phyloP scores from a whole-genome alignment of 2,888 invertebrate species.

The Latrodectus hesperus region DNA sequence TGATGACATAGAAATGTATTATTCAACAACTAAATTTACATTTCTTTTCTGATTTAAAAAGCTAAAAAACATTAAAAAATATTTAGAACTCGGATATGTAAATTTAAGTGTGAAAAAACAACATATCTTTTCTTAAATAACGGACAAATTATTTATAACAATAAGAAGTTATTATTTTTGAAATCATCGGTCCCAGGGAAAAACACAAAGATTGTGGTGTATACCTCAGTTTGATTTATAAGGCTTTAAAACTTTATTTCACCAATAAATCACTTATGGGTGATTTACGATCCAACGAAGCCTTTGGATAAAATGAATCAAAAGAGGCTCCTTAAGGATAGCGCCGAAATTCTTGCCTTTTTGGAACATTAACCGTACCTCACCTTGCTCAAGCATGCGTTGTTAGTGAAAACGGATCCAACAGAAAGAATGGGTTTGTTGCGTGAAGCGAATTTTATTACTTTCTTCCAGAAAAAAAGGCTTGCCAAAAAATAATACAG shows the following conservation, averaged over 20 bases:
- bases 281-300: constrained; percentile 36
- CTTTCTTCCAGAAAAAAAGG: constrained; percentile 27
- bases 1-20: too few relatives aligned
- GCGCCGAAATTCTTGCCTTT: constrained; percentile 6
- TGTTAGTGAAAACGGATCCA: constrained; percentile 54
- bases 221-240: constrained; percentile 9
- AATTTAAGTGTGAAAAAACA: too few relatives aligned
- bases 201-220: too few relatives aligned
- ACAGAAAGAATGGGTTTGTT: constrained; percentile 27
- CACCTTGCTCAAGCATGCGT: constrained; percentile 48
- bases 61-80: too few relatives aligned
- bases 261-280: constrained; percentile 26
- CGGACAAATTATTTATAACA: too few relatives aligned
- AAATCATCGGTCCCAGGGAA: too few relatives aligned
- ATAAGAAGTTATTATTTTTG: too few relatives aligned
- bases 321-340: not conserved
- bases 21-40: too few relatives aligned
- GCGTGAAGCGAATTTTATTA: constrained; percentile 48
- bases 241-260: constrained; percentile 8
- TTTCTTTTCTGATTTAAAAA: too few relatives aligned
- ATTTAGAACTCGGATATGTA: too few relatives aligned
- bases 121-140: too few relatives aligned
- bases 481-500: constrained; percentile 18
- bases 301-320: constrained; percentile 17
- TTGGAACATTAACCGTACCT: constrained; percentile 38